Base-by-base conservation (phyloP, 1,140 invertebrate species). In the Chironomus tepperi region DNA sequence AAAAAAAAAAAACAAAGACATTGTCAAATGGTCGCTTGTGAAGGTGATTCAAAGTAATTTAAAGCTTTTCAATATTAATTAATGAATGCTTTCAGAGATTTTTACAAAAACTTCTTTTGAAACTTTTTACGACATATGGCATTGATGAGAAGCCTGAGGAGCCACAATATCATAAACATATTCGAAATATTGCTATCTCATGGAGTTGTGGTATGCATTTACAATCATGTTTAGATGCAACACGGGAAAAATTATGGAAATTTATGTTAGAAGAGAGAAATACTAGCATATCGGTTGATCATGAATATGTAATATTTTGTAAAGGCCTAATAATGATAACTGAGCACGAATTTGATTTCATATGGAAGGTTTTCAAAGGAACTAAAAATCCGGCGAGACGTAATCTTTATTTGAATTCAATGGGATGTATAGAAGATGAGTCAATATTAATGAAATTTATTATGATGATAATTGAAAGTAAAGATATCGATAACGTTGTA, bases 381-480 rank as follows among this genome's bases (percentile, higher is more conserved):
- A 70, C 65, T 5, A 0, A 16, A 8, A 21, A 18, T 19, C n/a
- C 15, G 2, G 2, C 5, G 0, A 9, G 19, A 18, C 65, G 65
- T n/a, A 10, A 10, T 9, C 18, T 70, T 6, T 70, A 70, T 70
- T 12, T 70, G 9, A 21, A 18, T 10, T n/a, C 65, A 9, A 19
- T 70, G 65, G 65, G 65, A 19, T 70, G 65, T 18, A 70, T 70
- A 9, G 65, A 70, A 18, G 19, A 70, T 19, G 65, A 70, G 9
- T 16, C 3, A 19, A 70, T 70, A 18, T 21, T 70, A 70, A 70
- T 70, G 65, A 21, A 70, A 19, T 70, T 70, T 70, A 70, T 70
- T 18, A 70, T 19, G 65, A 18, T 16, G 19, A 70, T 70, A 70
- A 70, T 70, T 70, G 65, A 70, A 19, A 70, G 18, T 21, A 16